phyloP scores from a whole-genome alignment of 1,140 invertebrate species.

The Platyura marginata region DNA sequence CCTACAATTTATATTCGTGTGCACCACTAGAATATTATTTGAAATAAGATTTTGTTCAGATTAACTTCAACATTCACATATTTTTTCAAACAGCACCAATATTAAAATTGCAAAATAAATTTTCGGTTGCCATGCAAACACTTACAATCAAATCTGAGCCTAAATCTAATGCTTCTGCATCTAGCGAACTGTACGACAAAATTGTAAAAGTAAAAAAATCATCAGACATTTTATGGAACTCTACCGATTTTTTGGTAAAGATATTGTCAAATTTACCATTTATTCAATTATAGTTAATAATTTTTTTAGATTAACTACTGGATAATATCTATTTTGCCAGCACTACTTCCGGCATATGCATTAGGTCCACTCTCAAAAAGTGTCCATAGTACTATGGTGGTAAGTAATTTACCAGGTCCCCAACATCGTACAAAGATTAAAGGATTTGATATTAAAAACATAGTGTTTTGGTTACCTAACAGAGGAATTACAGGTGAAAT shows the following conservation, averaged over 20 bases:
- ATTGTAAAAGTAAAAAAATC: slow-evolving; percentile 7
- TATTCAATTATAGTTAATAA: not conserved
- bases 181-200: not conserved
- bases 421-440: slow-evolving; percentile 9
- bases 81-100: too few species aligned
- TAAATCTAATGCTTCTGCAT: not conserved
- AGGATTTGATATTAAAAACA: slow-evolving; percentile 13
- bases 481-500: too few species aligned
- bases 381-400: slow-evolving; percentile 14
- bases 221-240: slow-evolving; percentile 10
- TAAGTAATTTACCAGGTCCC: slow-evolving; percentile 21
- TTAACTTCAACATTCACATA: too few species aligned
- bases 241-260: slow-evolving; percentile 8
- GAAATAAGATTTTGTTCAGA: too few species aligned
- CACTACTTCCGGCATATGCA: slow-evolving; percentile 12
- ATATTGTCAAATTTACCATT: not conserved
- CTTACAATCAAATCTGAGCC: slow-evolving; percentile 9
- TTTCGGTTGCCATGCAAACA: slow-evolving; percentile 16
- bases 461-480: slow-evolving; percentile 21
- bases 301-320: slow-evolving; percentile 14
- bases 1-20: too few species aligned
- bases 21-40: too few species aligned
- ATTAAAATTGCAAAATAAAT: slow-evolving; percentile 12
- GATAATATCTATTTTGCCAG: slow-evolving; percentile 15
- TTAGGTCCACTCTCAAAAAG: slow-evolving; percentile 12